Evolutionary conservation across 2,888 invertebrate species (phyloP), one percentile per base, ranked within the genome.

Genomic region (Zaprionus obscuricornis): DNA sequence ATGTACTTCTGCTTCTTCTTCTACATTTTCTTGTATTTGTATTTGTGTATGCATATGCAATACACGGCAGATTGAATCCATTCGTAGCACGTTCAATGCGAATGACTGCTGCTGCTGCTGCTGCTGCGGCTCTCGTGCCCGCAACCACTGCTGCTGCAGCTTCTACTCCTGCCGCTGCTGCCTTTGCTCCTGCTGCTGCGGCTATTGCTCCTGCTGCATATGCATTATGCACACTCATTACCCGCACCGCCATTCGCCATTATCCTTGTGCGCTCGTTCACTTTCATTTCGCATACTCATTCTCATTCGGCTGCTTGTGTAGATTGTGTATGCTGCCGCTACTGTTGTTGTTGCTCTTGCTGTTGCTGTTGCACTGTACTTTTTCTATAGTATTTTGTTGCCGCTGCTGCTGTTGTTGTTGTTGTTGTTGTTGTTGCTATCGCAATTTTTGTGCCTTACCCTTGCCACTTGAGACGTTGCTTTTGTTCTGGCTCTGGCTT

Each of bases 251-350:
- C 58, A 54, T 51, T 46, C 47, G 54, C 72, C 77, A 84, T 83
- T 85, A 84, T 83, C 75, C 86, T 83, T 85, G 82, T 85, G 74
- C 82, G 74, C 85, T 85, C 82, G 83, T 84, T 86, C 86, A 83
- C 82, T 83, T 83, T 86, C 86, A 83, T 83, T 83, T 85, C 66
- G 63, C 83, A 74, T 78, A 73, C 73, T 56, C 66, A 68, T 55
- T 63, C 66, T 63, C 56, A 36, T 56, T 42, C 63, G 34, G 45
- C 56, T 54, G 20, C 39, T 42, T 65, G 24, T 64, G 42, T 43
- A 42, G 13, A 37, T 29, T 52, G 42, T 45, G 29, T 52, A 39
- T 47, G 46, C 40, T n/a, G n/a, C n/a, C n/a, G n/a, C n/a, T n/a
- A n/a, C n/a, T n/a, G n/a, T n/a, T n/a, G n/a, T n/a, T n/a, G n/a